Percentiles rank a stretch among this genome's conserved stretches.
phyloP scores from a whole-genome alignment of 2,888 invertebrate genomes.

The Azorinus chamasolen region DNA sequence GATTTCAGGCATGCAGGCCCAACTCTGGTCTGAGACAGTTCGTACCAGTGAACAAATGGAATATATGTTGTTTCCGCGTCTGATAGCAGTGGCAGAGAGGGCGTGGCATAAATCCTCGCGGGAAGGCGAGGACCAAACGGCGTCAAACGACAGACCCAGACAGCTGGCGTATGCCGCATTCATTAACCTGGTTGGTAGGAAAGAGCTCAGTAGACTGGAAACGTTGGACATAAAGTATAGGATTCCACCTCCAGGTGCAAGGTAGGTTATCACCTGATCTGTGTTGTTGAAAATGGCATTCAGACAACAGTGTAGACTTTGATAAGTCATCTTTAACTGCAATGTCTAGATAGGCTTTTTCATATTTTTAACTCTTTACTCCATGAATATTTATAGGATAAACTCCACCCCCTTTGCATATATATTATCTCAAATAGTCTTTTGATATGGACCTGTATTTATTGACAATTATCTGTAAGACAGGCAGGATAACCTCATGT shows the following conservation, averaged over 20 bases:
- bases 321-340: too few relatives aligned
- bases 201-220: constrained; percentile 75
- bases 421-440: too few relatives aligned
- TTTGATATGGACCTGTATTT: too few relatives aligned
- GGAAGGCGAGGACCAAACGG: constrained; percentile 68
- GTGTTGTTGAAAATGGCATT: too few relatives aligned
- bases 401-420: too few relatives aligned
- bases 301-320: too few relatives aligned
- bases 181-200: constrained; percentile 74
- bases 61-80: constrained; percentile 78
- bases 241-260: constrained; percentile 78
- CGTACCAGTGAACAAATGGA: constrained; percentile 71
- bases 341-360: too few relatives aligned
- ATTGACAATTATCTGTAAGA: too few relatives aligned
- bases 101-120: constrained; percentile 82
- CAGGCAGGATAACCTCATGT: too few relatives aligned
- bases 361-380: too few relatives aligned
- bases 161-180: constrained; percentile 74
- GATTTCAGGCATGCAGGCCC: constrained; percentile 81
- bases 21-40: constrained; percentile 81
- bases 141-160: constrained; percentile 26
- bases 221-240: constrained; percentile 67
- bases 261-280: constrained; percentile 68
- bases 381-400: too few relatives aligned
- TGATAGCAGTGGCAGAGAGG: constrained; percentile 81